phyloP scores from a whole-genome alignment of 2,113 vertebrate species.

The Alethe diademata region DNA sequence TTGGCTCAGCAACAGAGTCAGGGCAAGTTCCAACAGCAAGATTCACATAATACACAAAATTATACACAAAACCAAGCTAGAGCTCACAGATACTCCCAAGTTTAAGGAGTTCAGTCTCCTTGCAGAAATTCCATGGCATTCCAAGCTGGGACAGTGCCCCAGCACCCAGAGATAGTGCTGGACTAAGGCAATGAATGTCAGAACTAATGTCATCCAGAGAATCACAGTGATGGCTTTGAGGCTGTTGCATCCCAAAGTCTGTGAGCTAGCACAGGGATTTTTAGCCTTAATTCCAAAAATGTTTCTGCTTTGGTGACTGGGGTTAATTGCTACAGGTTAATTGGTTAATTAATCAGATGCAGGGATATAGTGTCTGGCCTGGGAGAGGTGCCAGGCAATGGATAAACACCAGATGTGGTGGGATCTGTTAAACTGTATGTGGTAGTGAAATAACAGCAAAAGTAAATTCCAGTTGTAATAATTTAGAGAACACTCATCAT shows the following conservation, averaged over 20 bases:
- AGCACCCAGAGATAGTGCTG: not conserved
- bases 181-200: not conserved
- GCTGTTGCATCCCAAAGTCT: not conserved
- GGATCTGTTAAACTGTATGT: fast-evolving
- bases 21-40: not conserved
- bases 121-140: not conserved
- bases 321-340: not conserved
- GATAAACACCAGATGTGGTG: not conserved
- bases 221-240: not conserved
- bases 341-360: not conserved
- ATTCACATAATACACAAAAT: not conserved
- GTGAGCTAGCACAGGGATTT: not conserved
- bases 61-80: not conserved
- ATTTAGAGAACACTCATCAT: not conserved
- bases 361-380: not conserved
- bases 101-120: not conserved
- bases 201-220: not conserved
- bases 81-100: not conserved
- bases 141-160: not conserved
- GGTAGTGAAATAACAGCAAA: not conserved
- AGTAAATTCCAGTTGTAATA: not conserved
- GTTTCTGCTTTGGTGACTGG: not conserved
- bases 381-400: not conserved
- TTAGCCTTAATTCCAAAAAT: not conserved
- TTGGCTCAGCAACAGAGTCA: not conserved